Base-by-base conservation (phyloP, 1,140 invertebrate species). In the Arctopsyche grandis region DNA sequence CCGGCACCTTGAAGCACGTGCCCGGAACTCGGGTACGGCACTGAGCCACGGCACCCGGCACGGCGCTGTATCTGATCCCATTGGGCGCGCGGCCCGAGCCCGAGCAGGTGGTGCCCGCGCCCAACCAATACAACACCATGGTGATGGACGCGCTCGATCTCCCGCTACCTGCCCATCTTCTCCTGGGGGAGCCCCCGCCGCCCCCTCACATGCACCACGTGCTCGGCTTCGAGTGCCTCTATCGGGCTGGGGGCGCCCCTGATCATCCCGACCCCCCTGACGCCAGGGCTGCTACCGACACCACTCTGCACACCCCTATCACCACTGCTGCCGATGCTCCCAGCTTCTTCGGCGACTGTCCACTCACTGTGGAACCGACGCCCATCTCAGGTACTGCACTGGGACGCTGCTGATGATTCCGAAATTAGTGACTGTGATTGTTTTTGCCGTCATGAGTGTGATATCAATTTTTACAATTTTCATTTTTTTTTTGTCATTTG, bases 241-340 rank as follows among this genome's bases (percentile, higher is more conserved):
- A 77, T 26, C 58, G 79, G 73, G 75, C 66, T 22, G 60, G 48
- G 38, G 78, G 74, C 19, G 75, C 73, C 4, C 66, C 77, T 9
- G 71, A 60, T 24, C 44, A 10, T 4, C 16, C 56, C 1, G 21
- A 60, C 5, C 38, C 5, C 0, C 60, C 84, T 69, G 85, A 85
- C 81, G 75, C 83, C 80, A 86, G 85, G 69, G 85, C 86, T 83
- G 76, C 86, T 86, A 82, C 87, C 85, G 81, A 84, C 84, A 75
- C 84, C 85, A 91, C 95, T 86, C 90, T 94, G 75, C 94, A 94
- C 87, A 94, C 93, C 38, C 93, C 93, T 70, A 92, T 94, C 78
- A 94, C 93, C 83, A 94, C 93, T 83, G 93, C 93, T 85, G 90
- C 91, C 84, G 93, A 94, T 89, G 89, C 93, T 84, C 93, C 94